Base-by-base conservation (phyloP, 1,140 invertebrate genomes). In the Aphis gossypii region DNA sequence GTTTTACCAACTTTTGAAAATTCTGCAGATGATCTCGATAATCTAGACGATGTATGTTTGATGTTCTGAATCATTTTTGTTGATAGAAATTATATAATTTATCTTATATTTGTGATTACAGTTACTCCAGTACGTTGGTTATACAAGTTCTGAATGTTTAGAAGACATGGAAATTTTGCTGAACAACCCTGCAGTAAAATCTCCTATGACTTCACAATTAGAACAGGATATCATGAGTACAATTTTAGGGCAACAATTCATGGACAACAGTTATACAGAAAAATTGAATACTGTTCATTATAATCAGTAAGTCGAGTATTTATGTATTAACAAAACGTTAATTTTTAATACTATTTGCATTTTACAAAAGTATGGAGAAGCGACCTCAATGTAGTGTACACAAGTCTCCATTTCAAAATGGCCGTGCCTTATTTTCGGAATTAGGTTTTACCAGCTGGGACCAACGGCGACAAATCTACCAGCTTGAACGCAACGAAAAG, bases 401-500 rank as follows among this genome's bases (percentile, higher is more conserved):
- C 82, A 76, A 88, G 21, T 91, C 96, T 11, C 96, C 96, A 41
- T 98, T 98, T 95, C 97, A 98, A 95, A 97, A 98, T 95, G 98
- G 98, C 95, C 96, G 98, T 23, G 95, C 98, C 94, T 95, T 99
- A 1, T 97, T 99, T 94, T 98, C 98, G 84, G 99, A 99, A 95
- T 95, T 99, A 90, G 99, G 99, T 11, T 96, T 99, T 18, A 96
- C 98, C 25, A 97, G 98, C 3, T 99, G 98, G 97, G 98, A 99
- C 94, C 97, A 98, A 92, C 96, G 99, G 20, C 96, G 96, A 54
- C 97, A 97, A 94, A 96, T 99, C 94, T 97, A 99, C 95, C 96
- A 99, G 54, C 95, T 99, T 54, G 97, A 97, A 89, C 98, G 99
- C 94, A 98, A 97, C 94, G 99, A 99, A 94, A 97, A 98, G 94